Evolutionary conservation across 2,888 invertebrate species (phyloP), one percentile per base, ranked within the genome.

Genomic region (Philopedon plagiatum): DNA sequence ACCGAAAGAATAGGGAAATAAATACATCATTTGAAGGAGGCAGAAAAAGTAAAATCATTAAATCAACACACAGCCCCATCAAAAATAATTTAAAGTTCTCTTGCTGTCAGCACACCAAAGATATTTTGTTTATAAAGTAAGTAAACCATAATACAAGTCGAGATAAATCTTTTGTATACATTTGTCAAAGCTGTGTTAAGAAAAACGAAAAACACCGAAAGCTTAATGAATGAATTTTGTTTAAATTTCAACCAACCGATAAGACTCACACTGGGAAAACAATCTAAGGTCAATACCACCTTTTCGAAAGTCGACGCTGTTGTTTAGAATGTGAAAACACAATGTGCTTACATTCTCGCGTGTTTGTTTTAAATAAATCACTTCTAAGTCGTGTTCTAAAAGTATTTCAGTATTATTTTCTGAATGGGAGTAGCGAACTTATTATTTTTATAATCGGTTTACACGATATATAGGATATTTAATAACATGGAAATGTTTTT

Each of bases 331-430:
- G 32, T 1, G 32, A 32, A 32, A 32, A 32, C 1, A n/a, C 37
- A 13, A 4, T 37, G n/a, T 13, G n/a, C 37, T 37, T n/a, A n/a
- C 4, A n/a, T 4, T 13, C 37, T 37, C 7, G 37, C 37, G 37
- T 37, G 37, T 13, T 37, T 1, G 2, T 9, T 37, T 37, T n/a
- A 13, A 37, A 37, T 37, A 37, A 37, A 37, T 13, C 37, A 37
- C 37, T 37, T 11, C 4, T n/a, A 37, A 37, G 37, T n/a, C 37
- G 37, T 37, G 37, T 37, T 37, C n/a, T 13, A 37, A 37, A 37
- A 37, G 37, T 37, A 37, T 37, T 37, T n/a, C 37, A 37, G 37
- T 37, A 37, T 37, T 37, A 37, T 37, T 37, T 37, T 37, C 37
- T 37, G 37, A 37, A 37, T 37, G 37, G 37, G 37, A 37, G 37